Evolutionary conservation across 2,113 vertebrate genomes (phyloP).

Genomic region (Gobiocypris rarus): DNA sequence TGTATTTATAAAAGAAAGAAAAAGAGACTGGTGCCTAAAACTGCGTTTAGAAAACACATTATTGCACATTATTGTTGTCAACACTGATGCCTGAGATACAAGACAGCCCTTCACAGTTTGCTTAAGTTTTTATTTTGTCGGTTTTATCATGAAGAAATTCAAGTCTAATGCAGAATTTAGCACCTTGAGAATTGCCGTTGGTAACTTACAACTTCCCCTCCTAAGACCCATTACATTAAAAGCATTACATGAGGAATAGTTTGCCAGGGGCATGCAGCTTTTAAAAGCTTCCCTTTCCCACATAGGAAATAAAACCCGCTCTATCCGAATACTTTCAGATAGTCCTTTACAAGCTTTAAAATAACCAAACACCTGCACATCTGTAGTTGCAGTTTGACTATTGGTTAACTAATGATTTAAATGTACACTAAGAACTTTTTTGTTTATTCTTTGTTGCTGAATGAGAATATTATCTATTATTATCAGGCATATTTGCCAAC

Average conservation of each 20-base stretch:
- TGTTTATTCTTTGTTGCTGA: neutral
- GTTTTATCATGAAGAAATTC: neutral
- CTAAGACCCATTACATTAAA: constrained; percentile 25
- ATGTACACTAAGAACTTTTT: neutral
- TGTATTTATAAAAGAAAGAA: neutral
- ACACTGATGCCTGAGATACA: neutral
- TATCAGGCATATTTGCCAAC: neutral
- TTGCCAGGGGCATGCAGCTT: neutral
- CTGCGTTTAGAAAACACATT: constrained; percentile 9
- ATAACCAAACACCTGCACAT: neutral
- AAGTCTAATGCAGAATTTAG: constrained; percentile 13
- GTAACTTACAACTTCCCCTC: constrained; percentile 32
- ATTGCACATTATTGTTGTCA: constrained; percentile 6
- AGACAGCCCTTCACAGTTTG: neutral
- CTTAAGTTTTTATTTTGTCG: neutral
- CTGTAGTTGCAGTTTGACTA: neutral
- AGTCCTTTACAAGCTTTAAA: neutral
- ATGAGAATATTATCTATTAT: neutral
- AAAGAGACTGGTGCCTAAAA: neutral
- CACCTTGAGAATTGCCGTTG: neutral
- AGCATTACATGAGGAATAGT: constrained; percentile 14
- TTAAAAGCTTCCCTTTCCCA: constrained; percentile 8
- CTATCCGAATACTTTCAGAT: neutral
- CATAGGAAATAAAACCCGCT: neutral
- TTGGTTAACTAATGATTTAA: neutral